Base-by-base conservation (phyloP, 1,140 invertebrate species). In the Kradibia gibbosae region DNA sequence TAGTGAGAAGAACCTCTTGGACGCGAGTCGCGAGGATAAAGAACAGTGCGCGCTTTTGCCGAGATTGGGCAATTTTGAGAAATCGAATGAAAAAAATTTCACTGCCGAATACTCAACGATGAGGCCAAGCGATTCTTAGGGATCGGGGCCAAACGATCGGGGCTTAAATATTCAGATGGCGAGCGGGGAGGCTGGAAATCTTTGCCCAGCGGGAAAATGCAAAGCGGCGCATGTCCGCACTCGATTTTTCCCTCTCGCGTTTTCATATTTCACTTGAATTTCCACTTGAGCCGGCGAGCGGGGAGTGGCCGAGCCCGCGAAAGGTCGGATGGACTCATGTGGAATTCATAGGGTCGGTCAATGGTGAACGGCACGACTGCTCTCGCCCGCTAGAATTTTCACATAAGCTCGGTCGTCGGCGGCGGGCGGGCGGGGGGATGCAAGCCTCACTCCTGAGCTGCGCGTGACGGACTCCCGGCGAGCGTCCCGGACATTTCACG, bases 261-360 rank as follows among this genome's bases (percentile, higher is more conserved):
- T 90, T 89, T 89, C 88, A 89, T 90, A 89, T 90, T 90, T 89
- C 88, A 88, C 89, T 89, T 88, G 86, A 90, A 90, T 90, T 89
- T 90, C 86, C 87, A 90, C 88, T 89, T 89, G 84, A 89, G 85
- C 86, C 83, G 86, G 85, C 84, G 86, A 86, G 86, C 86, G 74
- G 62, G 36, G 28, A 17, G n/a, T 39, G 55, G 78, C 82, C n/a
- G 65, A 82, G 78, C 83, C 82, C 81, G 84, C 85, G 87, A 89
- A 89, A 90, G 88, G 86, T 88, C 84, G 85, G 83, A 87, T 86
- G 7, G 45, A 89, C 87, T 89, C 88, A 86, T 88, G 88, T 80
- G 87, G 87, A 87, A 88, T 90, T 90, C 88, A 90, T 88, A 87
- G 86, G 85, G 84, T 84, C 79, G 86, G 85, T 84, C 83, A 86